Conservation (phyloP, 2,797 vertebrate species). For the Spondyliosoma cantharus region DNA sequence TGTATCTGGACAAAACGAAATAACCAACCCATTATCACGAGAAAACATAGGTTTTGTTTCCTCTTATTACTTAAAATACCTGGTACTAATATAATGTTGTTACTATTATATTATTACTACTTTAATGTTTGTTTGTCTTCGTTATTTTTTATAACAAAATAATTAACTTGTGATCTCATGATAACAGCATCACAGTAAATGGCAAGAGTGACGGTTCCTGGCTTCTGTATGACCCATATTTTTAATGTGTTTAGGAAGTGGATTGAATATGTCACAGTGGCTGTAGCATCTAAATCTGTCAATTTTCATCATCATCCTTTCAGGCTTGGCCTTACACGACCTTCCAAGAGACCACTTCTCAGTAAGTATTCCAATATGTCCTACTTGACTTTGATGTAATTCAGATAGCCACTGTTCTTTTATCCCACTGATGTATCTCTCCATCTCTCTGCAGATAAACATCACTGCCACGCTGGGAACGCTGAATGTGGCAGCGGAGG, state of each 20-base stretch:
- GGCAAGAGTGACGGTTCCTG: no score
- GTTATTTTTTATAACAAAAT: no score
- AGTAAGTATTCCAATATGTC: constrained; percentile 69
- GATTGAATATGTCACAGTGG: neutral
- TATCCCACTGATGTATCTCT: neutral
- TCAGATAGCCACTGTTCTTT: neutral
- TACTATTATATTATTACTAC: no score
- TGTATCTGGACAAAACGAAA: no score
- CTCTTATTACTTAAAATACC: no score
- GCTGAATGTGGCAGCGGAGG: constrained; percentile 89
- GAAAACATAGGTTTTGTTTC: no score
- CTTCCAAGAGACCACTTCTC: constrained; percentile 79
- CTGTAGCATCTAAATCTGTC: neutral
- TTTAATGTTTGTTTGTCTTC: no score
- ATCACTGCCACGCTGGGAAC: constrained; percentile 88
- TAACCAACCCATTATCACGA: no score
- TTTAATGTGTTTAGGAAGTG: neutral
- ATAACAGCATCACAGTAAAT: no score
- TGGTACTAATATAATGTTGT: no score
- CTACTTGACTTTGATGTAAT: neutral
- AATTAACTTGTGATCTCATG: no score
- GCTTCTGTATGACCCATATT: no score
- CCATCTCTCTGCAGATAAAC: constrained; percentile 83
- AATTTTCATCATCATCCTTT: constrained; percentile 47
- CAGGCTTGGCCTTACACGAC: constrained; percentile 85